Conservation (phyloP, 2,888 invertebrate genomes). For the Nomada ferruginata region DNA sequence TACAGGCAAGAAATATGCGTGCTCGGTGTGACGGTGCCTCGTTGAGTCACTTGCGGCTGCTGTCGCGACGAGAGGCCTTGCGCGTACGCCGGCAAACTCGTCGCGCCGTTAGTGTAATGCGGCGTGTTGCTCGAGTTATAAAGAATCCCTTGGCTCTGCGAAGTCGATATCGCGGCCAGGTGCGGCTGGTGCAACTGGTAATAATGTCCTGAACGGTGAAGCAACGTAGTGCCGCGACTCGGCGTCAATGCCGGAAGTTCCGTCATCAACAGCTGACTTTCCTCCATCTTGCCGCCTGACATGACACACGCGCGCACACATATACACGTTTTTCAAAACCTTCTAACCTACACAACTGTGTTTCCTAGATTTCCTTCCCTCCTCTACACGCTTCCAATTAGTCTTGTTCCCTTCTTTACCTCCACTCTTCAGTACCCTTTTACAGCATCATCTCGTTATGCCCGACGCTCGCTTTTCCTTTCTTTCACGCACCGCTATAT, state of each 20-base stretch:
- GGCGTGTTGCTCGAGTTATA: slow-evolving; percentile 73
- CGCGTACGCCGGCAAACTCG: slow-evolving; percentile 65
- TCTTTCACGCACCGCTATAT: neutral
- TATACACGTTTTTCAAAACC: slow-evolving; percentile 34
- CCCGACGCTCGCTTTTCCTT: neutral
- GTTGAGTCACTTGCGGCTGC: slow-evolving; percentile 49
- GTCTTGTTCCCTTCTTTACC: neutral
- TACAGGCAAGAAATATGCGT: slow-evolving; percentile 93
- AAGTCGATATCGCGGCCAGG: slow-evolving; percentile 77
- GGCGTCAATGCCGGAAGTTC: slow-evolving; percentile 86
- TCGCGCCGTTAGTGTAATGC: slow-evolving; percentile 78
- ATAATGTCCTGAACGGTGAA: slow-evolving; percentile 85
- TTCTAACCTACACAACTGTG: slow-evolving; percentile 3
- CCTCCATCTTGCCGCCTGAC: slow-evolving; percentile 84
- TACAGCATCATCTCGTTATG: slow-evolving; percentile 19
- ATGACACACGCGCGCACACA: slow-evolving; percentile 29
- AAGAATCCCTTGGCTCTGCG: slow-evolving; percentile 71
- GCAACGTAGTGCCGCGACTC: slow-evolving; percentile 83
- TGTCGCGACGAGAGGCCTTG: slow-evolving; percentile 70
- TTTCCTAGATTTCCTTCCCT: slow-evolving; percentile 31
- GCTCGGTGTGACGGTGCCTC: slow-evolving; percentile 64
- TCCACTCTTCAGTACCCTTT: neutral
- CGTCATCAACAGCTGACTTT: slow-evolving; percentile 86
- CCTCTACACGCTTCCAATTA: slow-evolving; percentile 1
- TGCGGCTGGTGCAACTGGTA: slow-evolving; percentile 84